Evolutionary conservation across 2,888 invertebrate species (phyloP), one percentile per base, ranked within the genome.

Genomic region (Lasius fuliginosus): DNA sequence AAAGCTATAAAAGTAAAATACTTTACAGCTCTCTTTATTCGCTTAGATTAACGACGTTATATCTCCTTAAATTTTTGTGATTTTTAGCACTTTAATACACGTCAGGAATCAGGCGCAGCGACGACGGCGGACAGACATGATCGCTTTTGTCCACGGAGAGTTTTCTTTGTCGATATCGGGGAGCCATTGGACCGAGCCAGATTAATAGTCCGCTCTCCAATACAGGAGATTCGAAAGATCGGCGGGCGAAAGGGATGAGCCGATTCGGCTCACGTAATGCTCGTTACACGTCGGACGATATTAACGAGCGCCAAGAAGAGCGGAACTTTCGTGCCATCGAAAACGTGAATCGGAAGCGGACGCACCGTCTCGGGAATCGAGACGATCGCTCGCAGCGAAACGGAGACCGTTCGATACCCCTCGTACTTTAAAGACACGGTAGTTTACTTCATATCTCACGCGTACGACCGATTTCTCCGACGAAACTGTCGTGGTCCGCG

Each of bases 181-280:
- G 87, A 79, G 85, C 88, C 86, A 86, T 90, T 90, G 87, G 88
- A 89, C 86, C 89, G 88, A 87, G 90, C 84, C 90, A 85, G 90
- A 90, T 90, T 90, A 90, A 90, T 90, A 88, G 89, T 85, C 46
- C 82, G 82, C 82, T 77, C 85, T 89, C 88, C 83, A 76, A 68
- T 71, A 73, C 73, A 73, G 77, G 68, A 71, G 73, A 46, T 71
- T 71, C 71, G 79, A 62, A 81, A 81, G 79, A 81, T 81, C 79
- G 60, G 8, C 46, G 81, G 30, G 71, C 36, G 65, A 53, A 71
- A 86, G 87, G 89, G 89, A 88, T 87, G 85, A 87, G 85, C 85
- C 88, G 90, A 90, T 89, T 90, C 90, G 87, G 74, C 87, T 91
- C 91, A 91, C 91, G 91, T 91, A 91, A 91, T 87, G 88, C 90